Evolutionary conservation across 53 echinoderm and acorn worm species (phyloP), one percentile per base, ranked within the genome.

Genomic region (Holothuria scabra): DNA sequence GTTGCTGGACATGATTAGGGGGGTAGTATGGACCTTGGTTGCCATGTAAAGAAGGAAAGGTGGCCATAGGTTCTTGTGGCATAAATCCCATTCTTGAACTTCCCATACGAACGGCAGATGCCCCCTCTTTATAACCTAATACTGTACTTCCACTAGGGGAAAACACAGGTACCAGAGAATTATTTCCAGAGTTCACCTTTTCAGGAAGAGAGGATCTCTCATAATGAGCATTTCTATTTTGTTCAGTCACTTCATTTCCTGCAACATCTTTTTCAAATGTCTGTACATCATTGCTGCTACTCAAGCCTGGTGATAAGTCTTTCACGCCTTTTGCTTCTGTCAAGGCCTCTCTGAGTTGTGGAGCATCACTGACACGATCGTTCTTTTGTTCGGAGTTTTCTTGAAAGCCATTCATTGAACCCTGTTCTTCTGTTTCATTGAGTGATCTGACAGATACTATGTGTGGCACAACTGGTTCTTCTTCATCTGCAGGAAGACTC

Each of bases 371-470:
- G 0, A 52, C 18, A 1, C 18, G 52, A 10, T 41, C 41, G 10
- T 41, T 41, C 41, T 41, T 16, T 18, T 16, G 18, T 52, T 52
- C 52, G 14, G 18, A 3, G 18, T 3, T 52, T 52, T 52, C 52
- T 18, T 52, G 52, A 3, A 52, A 52, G 52, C 52, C 18, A 52
- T 52, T 8, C 14, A 52, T 18, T 52, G 18, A 16, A 18, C 18
- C 8, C 25, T 78, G 78, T 12, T 49, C 57, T 31, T 58, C 20
- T 55, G 46, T 78, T 52, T 6, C 52, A 16, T 52, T 52, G 14
- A 81, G 46, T 25, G 82, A 81, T 64, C 82, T 61, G 13, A 81
- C 82, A 64, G 82, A 81, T 44, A 81, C 63, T 37, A 81, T 81
- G 82, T 81, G 62, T 35, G 82, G 82, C 13, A 81, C 65, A 20